Evolutionary conservation across 2,888 invertebrate genomes (phyloP).

Genomic region (Micoletzkya japonica): DNA sequence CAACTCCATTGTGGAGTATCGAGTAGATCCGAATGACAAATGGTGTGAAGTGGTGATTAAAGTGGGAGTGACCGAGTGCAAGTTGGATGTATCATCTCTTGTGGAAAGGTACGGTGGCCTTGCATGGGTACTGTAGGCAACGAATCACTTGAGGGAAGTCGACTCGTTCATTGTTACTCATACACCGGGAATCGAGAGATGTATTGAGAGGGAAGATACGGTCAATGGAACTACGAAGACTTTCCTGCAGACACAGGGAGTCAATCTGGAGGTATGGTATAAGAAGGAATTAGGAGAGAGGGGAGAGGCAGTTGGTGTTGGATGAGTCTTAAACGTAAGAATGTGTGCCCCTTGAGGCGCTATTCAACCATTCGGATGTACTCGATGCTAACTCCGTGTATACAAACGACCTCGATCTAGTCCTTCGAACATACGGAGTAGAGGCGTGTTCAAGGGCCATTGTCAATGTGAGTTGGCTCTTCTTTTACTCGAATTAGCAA

Average conservation of each 20-base stretch:
- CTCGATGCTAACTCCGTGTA: constrained; percentile 74
- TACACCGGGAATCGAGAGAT: constrained; percentile 79
- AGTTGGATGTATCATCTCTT: constrained; percentile 78
- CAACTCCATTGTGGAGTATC: constrained; percentile 13
- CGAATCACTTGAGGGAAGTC: constrained; percentile 71
- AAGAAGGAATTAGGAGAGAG: constrained; percentile 42
- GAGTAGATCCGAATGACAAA: constrained; percentile 14
- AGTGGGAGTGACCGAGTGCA: constrained; percentile 69
- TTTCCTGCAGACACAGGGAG: constrained; percentile 88
- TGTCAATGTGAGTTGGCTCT: constrained; percentile 72
- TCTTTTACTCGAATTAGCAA: neutral
- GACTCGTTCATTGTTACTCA: constrained; percentile 71
- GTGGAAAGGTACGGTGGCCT: constrained; percentile 67
- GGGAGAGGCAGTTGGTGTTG: neutral
- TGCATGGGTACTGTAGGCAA: constrained; percentile 13
- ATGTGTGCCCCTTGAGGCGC: constrained; percentile 71
- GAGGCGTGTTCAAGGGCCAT: constrained; percentile 91
- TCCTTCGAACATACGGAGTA: constrained; percentile 85
- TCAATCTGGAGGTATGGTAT: constrained; percentile 77
- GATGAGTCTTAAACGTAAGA: neutral
- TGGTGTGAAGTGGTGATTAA: constrained; percentile 23
- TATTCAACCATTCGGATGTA: constrained; percentile 80
- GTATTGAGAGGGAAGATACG: constrained; percentile 75
- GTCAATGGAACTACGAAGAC: constrained; percentile 60
- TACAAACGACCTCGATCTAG: constrained; percentile 89